These are phyloP conservation scores for Ypsolopha sequella DNA, from an alignment of 2,888 invertebrate species.

Conservation along the genomic window DNA sequence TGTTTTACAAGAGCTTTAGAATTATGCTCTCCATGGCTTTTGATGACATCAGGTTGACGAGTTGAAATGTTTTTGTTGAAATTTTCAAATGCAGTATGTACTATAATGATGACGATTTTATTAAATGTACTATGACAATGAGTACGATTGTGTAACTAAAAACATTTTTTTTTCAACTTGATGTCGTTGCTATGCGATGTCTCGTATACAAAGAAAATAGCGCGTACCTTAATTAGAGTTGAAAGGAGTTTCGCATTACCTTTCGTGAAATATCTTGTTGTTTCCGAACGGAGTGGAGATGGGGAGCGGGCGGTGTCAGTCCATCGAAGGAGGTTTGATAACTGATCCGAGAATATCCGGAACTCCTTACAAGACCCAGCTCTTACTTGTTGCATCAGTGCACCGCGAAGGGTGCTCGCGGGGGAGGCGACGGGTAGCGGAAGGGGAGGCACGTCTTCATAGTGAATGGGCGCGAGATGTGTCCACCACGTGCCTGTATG, in stretches of 20 bases:
- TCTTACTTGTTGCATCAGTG: slow-evolving; percentile 70
- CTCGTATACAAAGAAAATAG: too few species aligned
- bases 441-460: slow-evolving; percentile 46
- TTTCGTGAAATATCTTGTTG: neutral
- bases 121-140: too few species aligned
- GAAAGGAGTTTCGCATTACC: neutral
- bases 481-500: slow-evolving; percentile 63
- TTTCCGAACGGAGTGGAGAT: neutral
- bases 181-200: too few species aligned
- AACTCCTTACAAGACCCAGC: slow-evolving; percentile 54
- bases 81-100: neutral
- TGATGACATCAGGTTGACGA: neutral
- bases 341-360: slow-evolving; percentile 27
- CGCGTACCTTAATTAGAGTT: neutral
- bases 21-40: slow-evolving; percentile 19
- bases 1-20: slow-evolving; percentile 47
- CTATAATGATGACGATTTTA: too few species aligned
- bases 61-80: neutral
- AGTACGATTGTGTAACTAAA: too few species aligned
- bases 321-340: neutral
- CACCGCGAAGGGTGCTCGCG: slow-evolving; percentile 37
- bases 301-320: neutral
- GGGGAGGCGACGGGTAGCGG: slow-evolving; percentile 23
- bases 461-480: slow-evolving; percentile 71
- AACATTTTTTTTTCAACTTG: too few species aligned